A percentile compares a stretch with the other conserved stretches of the same genome.
Conservation (phyloP, 2,113 vertebrate species). For the Picathartes gymnocephalus region DNA sequence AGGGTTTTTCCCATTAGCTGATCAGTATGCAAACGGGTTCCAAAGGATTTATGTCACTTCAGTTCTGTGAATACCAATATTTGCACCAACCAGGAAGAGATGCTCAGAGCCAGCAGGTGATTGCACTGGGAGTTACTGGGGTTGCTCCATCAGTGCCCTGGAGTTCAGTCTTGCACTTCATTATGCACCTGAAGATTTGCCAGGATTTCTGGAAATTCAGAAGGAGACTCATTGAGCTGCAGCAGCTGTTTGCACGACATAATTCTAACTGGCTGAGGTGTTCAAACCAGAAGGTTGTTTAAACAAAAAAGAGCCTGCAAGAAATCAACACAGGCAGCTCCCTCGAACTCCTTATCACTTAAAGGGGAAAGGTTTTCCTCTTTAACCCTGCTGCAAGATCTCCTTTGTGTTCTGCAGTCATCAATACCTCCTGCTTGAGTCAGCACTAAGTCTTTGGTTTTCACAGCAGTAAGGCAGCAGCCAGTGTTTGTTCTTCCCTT, state of each 20-base stretch:
- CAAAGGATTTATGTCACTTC: background rate
- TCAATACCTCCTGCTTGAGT: background rate
- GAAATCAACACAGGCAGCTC: background rate
- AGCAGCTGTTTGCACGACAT: background rate
- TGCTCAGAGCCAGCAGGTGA: background rate
- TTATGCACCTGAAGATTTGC: background rate
- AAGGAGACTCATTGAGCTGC: background rate
- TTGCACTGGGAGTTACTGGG: background rate
- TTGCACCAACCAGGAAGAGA: background rate
- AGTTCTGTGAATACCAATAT: background rate
- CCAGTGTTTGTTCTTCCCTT: background rate
- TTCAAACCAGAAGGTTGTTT: background rate
- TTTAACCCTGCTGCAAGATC: background rate
- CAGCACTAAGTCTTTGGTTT: constrained; percentile 9
- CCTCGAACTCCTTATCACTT: background rate
- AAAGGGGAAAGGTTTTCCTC: background rate
- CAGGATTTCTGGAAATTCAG: background rate
- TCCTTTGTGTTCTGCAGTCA: background rate
- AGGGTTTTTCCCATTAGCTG: background rate
- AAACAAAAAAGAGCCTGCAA: background rate
- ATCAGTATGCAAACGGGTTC: background rate
- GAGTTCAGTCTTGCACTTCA: background rate
- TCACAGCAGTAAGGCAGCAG: constrained; percentile 7
- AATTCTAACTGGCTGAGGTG: background rate
- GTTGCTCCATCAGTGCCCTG: background rate